These are phyloP conservation scores for Bothrops alternatus DNA, from an alignment of 2,797 vertebrate species.

Conservation along the genomic window DNA sequence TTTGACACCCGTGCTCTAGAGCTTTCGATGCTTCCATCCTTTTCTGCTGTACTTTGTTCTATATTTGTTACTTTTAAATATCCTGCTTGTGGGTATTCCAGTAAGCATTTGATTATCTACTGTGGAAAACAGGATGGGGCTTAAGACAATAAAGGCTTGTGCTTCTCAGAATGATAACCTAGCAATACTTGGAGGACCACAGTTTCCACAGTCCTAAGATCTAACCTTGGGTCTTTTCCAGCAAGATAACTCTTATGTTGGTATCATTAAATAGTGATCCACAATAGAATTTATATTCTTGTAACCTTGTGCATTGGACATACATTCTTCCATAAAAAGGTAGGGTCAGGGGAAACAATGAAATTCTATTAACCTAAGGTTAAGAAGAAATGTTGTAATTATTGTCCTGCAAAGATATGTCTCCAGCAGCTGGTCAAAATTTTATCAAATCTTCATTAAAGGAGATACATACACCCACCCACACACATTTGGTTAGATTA, in stretches of 20 bases:
- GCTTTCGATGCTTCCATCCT: background rate
- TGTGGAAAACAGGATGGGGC: background rate
- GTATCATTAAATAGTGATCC: background rate
- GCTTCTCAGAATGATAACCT: background rate
- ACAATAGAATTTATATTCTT: background rate
- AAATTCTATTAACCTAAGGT: background rate
- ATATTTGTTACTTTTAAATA: background rate
- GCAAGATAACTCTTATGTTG: background rate
- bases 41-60: background rate
- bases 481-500: background rate
- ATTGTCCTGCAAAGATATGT: background rate
- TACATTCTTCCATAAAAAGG: background rate
- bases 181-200: background rate
- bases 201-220: background rate
- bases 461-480: accelerated
- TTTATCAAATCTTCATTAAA: background rate
- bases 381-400: background rate
- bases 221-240: background rate
- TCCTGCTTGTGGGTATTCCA: background rate
- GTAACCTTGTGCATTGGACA: background rate
- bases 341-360: background rate
- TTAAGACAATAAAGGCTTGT: background rate
- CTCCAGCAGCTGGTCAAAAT: background rate
- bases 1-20: background rate
- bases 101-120: background rate